Evolutionary conservation across 2,797 vertebrate species (phyloP), one percentile per base, ranked within the genome.

Genomic region (Garrulus glandarius): DNA sequence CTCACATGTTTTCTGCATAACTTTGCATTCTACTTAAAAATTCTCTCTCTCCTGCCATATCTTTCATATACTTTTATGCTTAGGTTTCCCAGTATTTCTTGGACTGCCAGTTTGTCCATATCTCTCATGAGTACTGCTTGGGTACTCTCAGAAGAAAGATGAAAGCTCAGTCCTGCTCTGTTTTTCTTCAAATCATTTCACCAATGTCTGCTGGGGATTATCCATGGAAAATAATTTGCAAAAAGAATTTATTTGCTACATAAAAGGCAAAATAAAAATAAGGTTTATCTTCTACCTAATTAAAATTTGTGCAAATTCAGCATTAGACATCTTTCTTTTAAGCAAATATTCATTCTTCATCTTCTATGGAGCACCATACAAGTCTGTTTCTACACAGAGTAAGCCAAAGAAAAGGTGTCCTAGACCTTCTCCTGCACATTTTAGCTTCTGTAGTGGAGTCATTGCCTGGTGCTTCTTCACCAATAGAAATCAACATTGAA

Each of bases 11-110:
- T 97, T 97, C 94, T 96, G 89, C 89, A 95, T 85, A 57, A 93
- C 91, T 97, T 96, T 93, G 71, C 77, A 90, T 81, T 96, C 75
- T 86, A 96, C 89, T 97, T 95, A 72, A 96, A 97, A 96, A 96
- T 93, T 97, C 87, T 81, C 87, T 92, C 87, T 96, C 84, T 95
- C 92, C 77, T 89, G 87, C 87, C 89, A 26, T 72, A 79, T 57
- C 82, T 97, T 97, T 97, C 84, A 87, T 89, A 90, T 89, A 78
- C 77, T 87, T 97, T 95, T 84, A 92, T 91, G 68, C 87, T 85
- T 89, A 80, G 61, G 74, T 89, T 96, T 97, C 65, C 83, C 84
- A 59, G 29, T 89, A 92, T 84, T 69, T 95, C 90, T 92, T 85
- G 39, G 81, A 50, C 75, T 93, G 78, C 36, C 84, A 64, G 74